Evolutionary conservation across 2,797 vertebrate genomes (phyloP).

Genomic region (Gambusia yucatana): DNA sequence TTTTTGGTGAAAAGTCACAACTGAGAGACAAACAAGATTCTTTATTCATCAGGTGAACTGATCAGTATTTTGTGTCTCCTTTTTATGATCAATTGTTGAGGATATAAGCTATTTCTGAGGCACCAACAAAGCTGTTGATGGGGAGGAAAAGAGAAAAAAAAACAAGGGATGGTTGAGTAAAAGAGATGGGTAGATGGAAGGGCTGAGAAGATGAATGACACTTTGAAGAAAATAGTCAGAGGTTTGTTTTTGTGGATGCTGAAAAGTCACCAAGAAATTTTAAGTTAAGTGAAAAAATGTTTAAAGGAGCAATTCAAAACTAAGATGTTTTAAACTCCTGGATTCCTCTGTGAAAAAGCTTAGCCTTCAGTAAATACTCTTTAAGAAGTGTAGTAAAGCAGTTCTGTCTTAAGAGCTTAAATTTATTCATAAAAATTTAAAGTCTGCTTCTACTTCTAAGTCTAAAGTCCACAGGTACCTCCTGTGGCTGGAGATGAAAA

Average conservation of each 20-base stretch:
- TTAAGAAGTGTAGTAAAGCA: slow-evolving; percentile 8
- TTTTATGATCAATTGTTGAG: slow-evolving; percentile 2
- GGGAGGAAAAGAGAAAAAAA: slow-evolving; percentile 29
- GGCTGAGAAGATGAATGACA: slow-evolving; percentile 24
- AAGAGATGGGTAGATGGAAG: slow-evolving; percentile 9
- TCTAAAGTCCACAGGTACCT: background rate
- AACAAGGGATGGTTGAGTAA: slow-evolving; percentile 16
- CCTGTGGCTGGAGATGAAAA: background rate
- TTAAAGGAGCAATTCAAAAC: background rate
- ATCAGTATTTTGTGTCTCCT: slow-evolving; percentile 3
- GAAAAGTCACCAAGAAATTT: slow-evolving; percentile 16
- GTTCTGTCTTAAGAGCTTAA: slow-evolving; percentile 1
- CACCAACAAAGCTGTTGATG: background rate
- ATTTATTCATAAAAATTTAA: slow-evolving; percentile 16
- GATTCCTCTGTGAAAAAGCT: slow-evolving; percentile 21
- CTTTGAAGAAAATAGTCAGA: slow-evolving; percentile 20
- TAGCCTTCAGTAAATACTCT: slow-evolving; percentile 19
- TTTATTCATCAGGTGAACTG: background rate
- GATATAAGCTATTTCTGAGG: background rate
- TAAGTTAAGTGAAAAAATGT: slow-evolving; percentile 7
- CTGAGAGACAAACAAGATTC: background rate
- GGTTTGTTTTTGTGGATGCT: background rate
- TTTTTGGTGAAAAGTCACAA: background rate
- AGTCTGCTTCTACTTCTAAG: background rate
- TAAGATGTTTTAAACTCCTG: slow-evolving; percentile 12